Percentiles rank a stretch among this genome's conserved stretches.
These are phyloP conservation scores for Lochmaea crataegi DNA, from an alignment of 2,888 invertebrate species.

Conservation along the genomic window DNA sequence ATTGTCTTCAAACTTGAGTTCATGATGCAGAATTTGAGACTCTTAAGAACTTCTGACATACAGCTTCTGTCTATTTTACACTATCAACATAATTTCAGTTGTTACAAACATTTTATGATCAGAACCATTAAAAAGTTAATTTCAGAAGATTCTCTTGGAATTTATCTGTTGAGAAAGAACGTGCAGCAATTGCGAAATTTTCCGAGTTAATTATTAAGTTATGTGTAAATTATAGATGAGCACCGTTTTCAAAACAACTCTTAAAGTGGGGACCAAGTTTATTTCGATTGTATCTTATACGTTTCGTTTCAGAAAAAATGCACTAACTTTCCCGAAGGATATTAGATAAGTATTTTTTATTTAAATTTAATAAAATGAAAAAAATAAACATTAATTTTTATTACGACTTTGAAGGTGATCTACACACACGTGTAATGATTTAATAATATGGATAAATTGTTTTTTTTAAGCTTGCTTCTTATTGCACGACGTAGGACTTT, in stretches of 20 bases:
- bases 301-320: background rate
- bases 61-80: conserved; percentile 15
- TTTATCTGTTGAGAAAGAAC: conserved; percentile 55
- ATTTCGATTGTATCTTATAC: background rate
- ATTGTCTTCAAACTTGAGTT: background rate
- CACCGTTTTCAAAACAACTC: background rate
- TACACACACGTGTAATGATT: no score
- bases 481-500: no score
- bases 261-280: background rate
- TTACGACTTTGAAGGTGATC: no score
- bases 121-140: conserved; percentile 57
- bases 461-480: no score
- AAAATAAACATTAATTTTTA: no score
- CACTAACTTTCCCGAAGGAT: no score
- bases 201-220: conserved; percentile 48
- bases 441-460: no score
- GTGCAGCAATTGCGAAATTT: conserved; percentile 49
- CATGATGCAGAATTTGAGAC: background rate
- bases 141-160: conserved; percentile 56
- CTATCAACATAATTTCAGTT: conserved; percentile 44
- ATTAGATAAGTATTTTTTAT: no score
- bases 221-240: conserved; percentile 31
- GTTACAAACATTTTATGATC: conserved; percentile 55
- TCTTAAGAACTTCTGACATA: background rate
- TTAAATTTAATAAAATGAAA: no score